Evolutionary conservation across 2,113 vertebrate species (phyloP).

Genomic region (Toxotes chatareus): DNA sequence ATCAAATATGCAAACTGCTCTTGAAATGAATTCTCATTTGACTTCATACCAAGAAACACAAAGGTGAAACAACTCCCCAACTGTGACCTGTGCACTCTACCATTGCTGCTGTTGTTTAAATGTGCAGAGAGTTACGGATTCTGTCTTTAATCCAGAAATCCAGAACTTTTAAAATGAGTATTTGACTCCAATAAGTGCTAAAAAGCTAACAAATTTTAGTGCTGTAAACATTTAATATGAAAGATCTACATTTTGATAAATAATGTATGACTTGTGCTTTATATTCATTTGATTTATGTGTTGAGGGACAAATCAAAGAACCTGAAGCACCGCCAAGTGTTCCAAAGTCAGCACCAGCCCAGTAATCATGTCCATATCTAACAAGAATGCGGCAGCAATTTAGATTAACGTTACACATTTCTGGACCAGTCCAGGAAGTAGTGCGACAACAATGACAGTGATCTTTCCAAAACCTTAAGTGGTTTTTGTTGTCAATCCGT

Average conservation of each 20-base stretch:
- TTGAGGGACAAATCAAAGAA: background rate
- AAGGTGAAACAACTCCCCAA: background rate
- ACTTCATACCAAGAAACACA: background rate
- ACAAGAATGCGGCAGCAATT: conserved; percentile 6
- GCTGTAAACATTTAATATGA: background rate
- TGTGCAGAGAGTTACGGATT: background rate
- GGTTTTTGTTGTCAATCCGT: background rate
- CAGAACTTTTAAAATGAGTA: background rate
- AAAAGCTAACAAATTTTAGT: background rate
- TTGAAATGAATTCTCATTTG: background rate
- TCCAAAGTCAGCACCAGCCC: background rate
- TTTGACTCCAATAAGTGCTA: background rate
- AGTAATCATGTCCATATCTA: background rate
- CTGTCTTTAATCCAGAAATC: background rate
- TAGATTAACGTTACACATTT: background rate
- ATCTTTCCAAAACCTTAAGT: conserved; percentile 2
- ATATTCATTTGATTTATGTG: background rate
- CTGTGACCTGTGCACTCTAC: background rate
- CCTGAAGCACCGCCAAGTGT: too few relatives aligned
- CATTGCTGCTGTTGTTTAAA: background rate
- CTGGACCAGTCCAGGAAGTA: background rate
- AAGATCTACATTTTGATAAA: background rate
- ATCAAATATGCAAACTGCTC: background rate
- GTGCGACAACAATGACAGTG: background rate
- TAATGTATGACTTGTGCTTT: background rate